Conservation (phyloP, 2,797 vertebrate genomes). For the Oophaga sylvatica region DNA sequence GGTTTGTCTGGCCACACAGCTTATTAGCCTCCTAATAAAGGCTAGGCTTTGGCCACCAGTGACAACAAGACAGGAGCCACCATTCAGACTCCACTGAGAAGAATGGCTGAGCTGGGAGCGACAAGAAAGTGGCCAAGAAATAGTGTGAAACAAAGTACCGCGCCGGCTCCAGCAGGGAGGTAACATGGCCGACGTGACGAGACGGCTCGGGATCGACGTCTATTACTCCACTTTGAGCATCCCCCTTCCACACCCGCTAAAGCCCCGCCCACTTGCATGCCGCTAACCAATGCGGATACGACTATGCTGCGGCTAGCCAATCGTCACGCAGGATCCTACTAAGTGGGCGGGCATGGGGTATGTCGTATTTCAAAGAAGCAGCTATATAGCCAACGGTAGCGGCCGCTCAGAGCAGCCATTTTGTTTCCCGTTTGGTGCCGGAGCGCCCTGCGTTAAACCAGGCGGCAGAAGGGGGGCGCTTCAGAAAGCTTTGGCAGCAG, state of each 20-base stretch:
- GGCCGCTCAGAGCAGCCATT: conserved; percentile 53
- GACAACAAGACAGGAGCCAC: background rate
- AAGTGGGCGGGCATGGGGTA: conserved; percentile 50
- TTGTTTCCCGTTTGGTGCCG: conserved; percentile 36
- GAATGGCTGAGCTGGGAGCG: background rate
- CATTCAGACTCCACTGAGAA: background rate
- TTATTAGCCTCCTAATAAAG: background rate
- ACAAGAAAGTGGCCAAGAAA: background rate
- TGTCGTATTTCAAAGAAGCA: conserved; percentile 67
- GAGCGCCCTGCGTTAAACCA: conserved; percentile 48
- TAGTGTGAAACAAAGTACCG: conserved; percentile 23
- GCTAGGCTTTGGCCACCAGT: background rate
- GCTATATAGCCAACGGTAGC: conserved; percentile 64
- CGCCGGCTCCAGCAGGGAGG: background rate
- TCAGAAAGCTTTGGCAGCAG: conserved; percentile 24
- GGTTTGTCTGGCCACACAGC: background rate
- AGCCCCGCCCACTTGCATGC: conserved; percentile 15
- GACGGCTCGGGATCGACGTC: conserved; percentile 21
- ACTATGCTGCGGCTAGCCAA: conserved; percentile 14
- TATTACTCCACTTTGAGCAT: conserved; percentile 36
- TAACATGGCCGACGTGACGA: conserved; percentile 51
- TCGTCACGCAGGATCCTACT: background rate
- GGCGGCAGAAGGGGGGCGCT: conserved; percentile 68
- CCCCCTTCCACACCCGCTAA: conserved; percentile 31
- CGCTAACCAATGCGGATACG: background rate